Evolutionary conservation across 2,113 vertebrate species (phyloP).

Genomic region (Arvicanthis niloticus): DNA sequence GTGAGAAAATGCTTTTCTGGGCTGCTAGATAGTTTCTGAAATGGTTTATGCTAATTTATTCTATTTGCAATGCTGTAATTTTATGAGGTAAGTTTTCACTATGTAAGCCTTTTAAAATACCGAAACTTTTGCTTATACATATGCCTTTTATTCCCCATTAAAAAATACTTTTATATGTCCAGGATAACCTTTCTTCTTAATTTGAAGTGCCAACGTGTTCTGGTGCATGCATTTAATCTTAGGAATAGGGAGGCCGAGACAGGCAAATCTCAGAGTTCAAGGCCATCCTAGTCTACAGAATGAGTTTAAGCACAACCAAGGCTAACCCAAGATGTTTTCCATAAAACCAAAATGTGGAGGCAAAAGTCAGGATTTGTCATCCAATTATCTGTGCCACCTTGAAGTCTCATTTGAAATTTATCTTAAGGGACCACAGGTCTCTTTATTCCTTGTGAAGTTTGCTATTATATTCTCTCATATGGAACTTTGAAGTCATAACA

Average conservation of each 20-base stretch:
- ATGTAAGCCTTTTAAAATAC: slow-evolving; percentile 14
- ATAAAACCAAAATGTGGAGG: neutral
- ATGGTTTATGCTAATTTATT: slow-evolving; percentile 38
- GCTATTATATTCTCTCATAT: neutral
- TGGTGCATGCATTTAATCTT: neutral
- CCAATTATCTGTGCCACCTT: neutral
- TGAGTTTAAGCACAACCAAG: neutral
- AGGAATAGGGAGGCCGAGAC: neutral
- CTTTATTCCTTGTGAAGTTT: slow-evolving; percentile 4
- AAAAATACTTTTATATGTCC: neutral
- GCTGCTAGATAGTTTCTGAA: slow-evolving; percentile 57
- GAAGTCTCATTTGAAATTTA: slow-evolving; percentile 34
- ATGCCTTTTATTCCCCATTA: slow-evolving; percentile 25
- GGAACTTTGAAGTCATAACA: neutral
- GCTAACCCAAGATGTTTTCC: neutral
- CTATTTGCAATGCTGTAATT: slow-evolving; percentile 54
- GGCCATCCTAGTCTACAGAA: neutral
- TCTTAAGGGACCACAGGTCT: neutral
- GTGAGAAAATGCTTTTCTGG: slow-evolving; percentile 46
- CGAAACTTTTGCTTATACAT: slow-evolving; percentile 7
- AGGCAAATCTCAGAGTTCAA: neutral
- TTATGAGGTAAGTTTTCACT: slow-evolving; percentile 40
- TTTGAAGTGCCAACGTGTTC: neutral
- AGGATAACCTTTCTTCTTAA: slow-evolving; percentile 3
- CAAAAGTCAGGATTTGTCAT: neutral